Base-by-base conservation (phyloP, 2,888 invertebrate genomes). In the Euclidia mi region DNA sequence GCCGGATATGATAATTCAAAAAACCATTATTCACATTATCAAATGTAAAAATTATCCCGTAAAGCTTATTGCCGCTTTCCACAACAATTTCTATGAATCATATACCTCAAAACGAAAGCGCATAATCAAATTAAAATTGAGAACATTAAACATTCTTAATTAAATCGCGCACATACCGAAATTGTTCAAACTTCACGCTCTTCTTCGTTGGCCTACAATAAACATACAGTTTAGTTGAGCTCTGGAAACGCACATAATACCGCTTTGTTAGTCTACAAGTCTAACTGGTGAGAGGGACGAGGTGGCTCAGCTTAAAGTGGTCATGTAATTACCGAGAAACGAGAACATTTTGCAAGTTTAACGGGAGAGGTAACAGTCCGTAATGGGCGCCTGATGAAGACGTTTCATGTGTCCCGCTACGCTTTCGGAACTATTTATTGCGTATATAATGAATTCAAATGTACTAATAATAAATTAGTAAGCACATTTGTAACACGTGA, bases 181-280 rank as follows among this genome's bases (percentile, higher is more conserved):
- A 81, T 79, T 77, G 71, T 68, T 74, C 70, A 66, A 73, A 63
- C 78, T 87, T 88, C 88, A 87, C 87, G 87, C 82, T 88, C 85
- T 84, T 87, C 71, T 85, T 82, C 55, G 55, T 73, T 76, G 71
- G 71, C 76, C 76, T 76, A 76, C 72, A 76, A 74, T 65, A 60
- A 64, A 60, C 40, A 45, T 40, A 58, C 50, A 57, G 70, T 43
- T 51, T 59, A 38, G 35, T 48, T 67, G 76, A 71, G 55, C 70
- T 34, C 56, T 65, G 38, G 57, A 48, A 50, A 50, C 35, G 18
- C 37, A 20, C 7, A 6, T 4, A 47, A 14, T 18, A 31, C 15
- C 45, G 15, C 44, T 44, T 32, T 3, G 42, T 3, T 15, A 7
- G n/a, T 38, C 49, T 3, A 31, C 17, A 12, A 10, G 20, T 18